Base-by-base conservation (phyloP, 2,888 invertebrate species). In the Lepetodrilus schrolli region DNA sequence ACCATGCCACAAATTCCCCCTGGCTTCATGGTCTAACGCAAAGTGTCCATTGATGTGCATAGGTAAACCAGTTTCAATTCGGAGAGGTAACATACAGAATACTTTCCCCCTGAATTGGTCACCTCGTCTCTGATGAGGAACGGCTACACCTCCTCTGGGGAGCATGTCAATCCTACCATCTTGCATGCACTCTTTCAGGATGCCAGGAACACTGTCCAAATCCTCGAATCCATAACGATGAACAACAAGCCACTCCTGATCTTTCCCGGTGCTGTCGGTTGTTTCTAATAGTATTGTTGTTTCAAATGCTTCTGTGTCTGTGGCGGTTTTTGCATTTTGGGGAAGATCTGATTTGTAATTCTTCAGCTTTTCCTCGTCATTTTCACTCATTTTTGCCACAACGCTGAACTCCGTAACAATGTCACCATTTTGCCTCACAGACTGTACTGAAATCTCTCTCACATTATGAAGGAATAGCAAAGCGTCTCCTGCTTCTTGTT, bases 381-480 rank as follows among this genome's bases (percentile, higher is more conserved):
- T 37, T 1, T 77, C 50, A 43, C 68, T 51, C 10, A 78, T 30
- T 10, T 30, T 13, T 7, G 73, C 47, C 21, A 34, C 7, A 13
- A 80, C 81, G 17, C 21, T 23, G 48, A 75, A 81, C 26, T 76
- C 77, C 4, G 51, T 65, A 8, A 7, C n/a, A 0, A 81, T 4
- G 3, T 21, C 4, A 7, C 78, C 80, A 21, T 74, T 36, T 20
- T 65, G 37, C 10, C 66, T 65, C 26, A 82, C 75, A 37, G 74
- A 26, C 4, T 75, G 73, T 5, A 84, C 36, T 23, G 51, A 82
- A 20, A 88, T 82, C 4, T 75, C 71, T 34, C 74, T 75, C 2
- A 88, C 77, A 69, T 82, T 82, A 69, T 86, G 86, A 2, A 87
- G 75, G 77, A 89, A 89, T 7, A 88, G 73, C 13, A 89, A 65